These are phyloP conservation scores for Beroe forskalii DNA, from an alignment of 37 sponge, comb jelly and placozoan species.

Conservation along the genomic window DNA sequence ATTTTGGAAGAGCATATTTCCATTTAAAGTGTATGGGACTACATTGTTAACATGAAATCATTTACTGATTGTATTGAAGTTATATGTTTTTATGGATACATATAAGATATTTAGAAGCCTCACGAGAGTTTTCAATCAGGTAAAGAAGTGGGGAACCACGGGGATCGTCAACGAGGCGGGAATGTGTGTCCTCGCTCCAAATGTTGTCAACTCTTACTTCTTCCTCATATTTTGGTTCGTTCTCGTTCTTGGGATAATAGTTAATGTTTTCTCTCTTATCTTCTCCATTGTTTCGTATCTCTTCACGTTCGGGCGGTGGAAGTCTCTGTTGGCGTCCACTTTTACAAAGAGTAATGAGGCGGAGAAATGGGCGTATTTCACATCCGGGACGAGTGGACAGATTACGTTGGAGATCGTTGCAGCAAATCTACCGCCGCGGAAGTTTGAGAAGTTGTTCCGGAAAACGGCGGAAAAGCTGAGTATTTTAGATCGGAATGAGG, in stretches of 20 bases:
- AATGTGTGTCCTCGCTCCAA: conserved; percentile 41
- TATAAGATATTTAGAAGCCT: too few relatives aligned
- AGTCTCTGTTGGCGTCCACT: background rate
- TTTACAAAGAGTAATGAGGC: background rate
- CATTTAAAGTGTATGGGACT: too few relatives aligned
- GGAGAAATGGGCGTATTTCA: conserved; percentile 38
- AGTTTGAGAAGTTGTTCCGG: background rate
- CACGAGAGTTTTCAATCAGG: too few relatives aligned
- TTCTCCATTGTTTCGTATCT: background rate
- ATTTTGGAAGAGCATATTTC: too few relatives aligned
- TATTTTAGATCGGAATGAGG: background rate
- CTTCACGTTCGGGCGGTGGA: conserved; percentile 25
- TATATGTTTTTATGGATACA: too few relatives aligned
- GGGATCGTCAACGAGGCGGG: conserved; percentile 6
- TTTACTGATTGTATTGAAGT: too few relatives aligned
- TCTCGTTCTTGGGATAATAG: background rate
- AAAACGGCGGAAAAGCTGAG: background rate
- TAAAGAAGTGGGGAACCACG: conserved; percentile 10
- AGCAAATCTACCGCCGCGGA: background rate
- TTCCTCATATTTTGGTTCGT: conserved; percentile 46
- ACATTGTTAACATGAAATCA: too few relatives aligned
- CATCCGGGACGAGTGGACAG: background rate
- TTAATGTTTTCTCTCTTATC: background rate
- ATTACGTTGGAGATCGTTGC: conserved; percentile 1
- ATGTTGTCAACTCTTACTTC: conserved; percentile 57